Conservation (phyloP, 2,888 invertebrate genomes). For the Vesta saturnalis region DNA sequence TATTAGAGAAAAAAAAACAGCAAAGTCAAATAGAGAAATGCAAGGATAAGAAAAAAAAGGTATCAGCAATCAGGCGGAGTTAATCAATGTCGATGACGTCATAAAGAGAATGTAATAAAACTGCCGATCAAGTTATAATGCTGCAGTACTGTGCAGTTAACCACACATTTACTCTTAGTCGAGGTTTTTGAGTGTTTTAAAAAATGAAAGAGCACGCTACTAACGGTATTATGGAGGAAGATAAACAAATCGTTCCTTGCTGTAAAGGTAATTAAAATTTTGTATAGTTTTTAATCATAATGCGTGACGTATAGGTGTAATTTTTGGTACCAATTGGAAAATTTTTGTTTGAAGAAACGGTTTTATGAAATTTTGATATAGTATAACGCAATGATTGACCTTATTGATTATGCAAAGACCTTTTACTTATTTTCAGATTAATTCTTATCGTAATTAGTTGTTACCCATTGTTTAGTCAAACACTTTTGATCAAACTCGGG, state of each 20-base stretch:
- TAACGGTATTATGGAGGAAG: slow-evolving; percentile 41
- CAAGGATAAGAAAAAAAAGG: slow-evolving; percentile 12
- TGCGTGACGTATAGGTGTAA: neutral
- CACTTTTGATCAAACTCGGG: no score
- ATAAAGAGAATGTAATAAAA: slow-evolving; percentile 51
- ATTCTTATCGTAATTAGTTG: no score
- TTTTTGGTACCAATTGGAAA: no score
- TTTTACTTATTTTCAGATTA: no score
- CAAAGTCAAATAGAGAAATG: slow-evolving; percentile 9
- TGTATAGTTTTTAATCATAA: neutral
- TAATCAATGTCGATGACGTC: slow-evolving; percentile 56
- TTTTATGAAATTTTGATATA: no score
- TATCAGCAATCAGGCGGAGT: slow-evolving; percentile 53
- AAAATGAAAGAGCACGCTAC: slow-evolving; percentile 46
- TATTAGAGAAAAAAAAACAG: neutral
- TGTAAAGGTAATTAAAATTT: slow-evolving; percentile 43
- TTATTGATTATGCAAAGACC: no score
- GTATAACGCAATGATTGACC: no score
- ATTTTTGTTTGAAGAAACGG: no score
- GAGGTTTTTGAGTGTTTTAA: neutral
- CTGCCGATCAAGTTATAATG: slow-evolving; percentile 37
- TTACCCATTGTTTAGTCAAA: no score
- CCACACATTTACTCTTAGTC: slow-evolving; percentile 8
- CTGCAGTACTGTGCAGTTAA: slow-evolving; percentile 26
- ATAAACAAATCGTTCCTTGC: slow-evolving; percentile 42